These are phyloP conservation scores for Formica exsecta DNA, from an alignment of 1,140 invertebrate genomes.

Conservation along the genomic window DNA sequence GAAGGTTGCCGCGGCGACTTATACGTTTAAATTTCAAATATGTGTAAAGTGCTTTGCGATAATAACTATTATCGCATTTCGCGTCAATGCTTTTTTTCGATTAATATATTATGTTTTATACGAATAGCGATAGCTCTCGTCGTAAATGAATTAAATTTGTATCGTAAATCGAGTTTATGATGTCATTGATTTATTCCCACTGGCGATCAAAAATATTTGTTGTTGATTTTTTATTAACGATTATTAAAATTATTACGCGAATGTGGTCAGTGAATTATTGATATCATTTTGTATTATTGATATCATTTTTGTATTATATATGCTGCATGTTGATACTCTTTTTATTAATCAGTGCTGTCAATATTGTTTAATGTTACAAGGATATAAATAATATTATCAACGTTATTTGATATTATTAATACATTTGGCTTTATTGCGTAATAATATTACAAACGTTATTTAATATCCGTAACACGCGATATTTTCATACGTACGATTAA, in stretches of 20 bases:
- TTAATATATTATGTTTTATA: not conserved
- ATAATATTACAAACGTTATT: not conserved
- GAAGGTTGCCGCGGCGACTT: not conserved
- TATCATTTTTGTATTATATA: not conserved
- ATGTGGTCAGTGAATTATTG: not conserved
- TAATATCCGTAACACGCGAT: not conserved
- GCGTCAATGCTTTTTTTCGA: not conserved
- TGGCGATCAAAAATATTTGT: not conserved
- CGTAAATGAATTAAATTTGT: not conserved
- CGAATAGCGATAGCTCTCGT: not conserved
- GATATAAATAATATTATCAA: not conserved
- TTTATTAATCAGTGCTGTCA: not conserved
- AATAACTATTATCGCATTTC: not conserved
- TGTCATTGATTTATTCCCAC: not conserved
- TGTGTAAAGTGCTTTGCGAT: not conserved
- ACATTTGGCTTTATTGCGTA: not conserved
- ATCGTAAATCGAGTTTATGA: constrained; percentile 9
- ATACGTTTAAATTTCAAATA: not conserved
- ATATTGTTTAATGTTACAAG: not conserved
- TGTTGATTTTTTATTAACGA: not conserved
- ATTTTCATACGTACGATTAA: constrained; percentile 2
- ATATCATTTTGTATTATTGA: not conserved
- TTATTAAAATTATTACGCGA: not conserved
- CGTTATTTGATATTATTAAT: not conserved
- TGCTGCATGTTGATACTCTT: too few relatives aligned